Evolutionary conservation across 2,113 vertebrate genomes (phyloP).

Genomic region (Pachypanchax playfairii): DNA sequence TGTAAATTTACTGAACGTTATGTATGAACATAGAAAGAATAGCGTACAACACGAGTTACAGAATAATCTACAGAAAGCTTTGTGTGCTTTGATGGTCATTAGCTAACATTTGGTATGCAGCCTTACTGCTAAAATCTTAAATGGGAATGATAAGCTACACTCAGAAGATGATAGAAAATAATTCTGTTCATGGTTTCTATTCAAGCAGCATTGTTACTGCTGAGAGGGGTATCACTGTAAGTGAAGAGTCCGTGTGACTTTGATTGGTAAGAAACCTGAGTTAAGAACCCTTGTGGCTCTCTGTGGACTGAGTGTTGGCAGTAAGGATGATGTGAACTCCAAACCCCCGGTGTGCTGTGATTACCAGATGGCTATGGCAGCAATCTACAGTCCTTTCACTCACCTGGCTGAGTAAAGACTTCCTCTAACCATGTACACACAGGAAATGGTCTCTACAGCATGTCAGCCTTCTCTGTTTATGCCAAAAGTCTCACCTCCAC

Average conservation of each 20-base stretch:
- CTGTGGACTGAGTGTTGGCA: slow-evolving; percentile 35
- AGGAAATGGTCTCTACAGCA: slow-evolving; percentile 52
- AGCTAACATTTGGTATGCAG: too few species aligned
- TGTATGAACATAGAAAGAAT: too few species aligned
- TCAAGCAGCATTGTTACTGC: slow-evolving; percentile 19
- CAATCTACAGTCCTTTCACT: slow-evolving; percentile 48
- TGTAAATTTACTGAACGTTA: too few species aligned
- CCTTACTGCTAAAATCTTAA: slow-evolving; percentile 8
- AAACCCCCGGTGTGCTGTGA: slow-evolving; percentile 30
- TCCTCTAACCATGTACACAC: slow-evolving; percentile 49
- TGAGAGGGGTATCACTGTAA: slow-evolving; percentile 8
- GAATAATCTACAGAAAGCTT: too few species aligned
- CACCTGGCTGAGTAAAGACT: slow-evolving; percentile 63
- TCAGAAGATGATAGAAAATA: slow-evolving; percentile 4
- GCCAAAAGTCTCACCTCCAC: slow-evolving; percentile 45
- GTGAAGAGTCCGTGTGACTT: slow-evolving; percentile 14
- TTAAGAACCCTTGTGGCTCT: slow-evolving; percentile 29
- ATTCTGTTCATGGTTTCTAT: slow-evolving; percentile 11
- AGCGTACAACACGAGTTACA: too few species aligned
- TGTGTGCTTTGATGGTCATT: too few species aligned
- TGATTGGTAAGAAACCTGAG: slow-evolving; percentile 48
- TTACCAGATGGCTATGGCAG: slow-evolving; percentile 60
- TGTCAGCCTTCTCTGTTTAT: slow-evolving; percentile 47
- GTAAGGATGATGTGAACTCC: slow-evolving; percentile 29
- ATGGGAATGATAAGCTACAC: slow-evolving; percentile 15